Percentiles rank a stretch among this genome's conserved stretches.
Evolutionary conservation across 2,888 invertebrate genomes (phyloP).

Genomic region (Euproctis similis): DNA sequence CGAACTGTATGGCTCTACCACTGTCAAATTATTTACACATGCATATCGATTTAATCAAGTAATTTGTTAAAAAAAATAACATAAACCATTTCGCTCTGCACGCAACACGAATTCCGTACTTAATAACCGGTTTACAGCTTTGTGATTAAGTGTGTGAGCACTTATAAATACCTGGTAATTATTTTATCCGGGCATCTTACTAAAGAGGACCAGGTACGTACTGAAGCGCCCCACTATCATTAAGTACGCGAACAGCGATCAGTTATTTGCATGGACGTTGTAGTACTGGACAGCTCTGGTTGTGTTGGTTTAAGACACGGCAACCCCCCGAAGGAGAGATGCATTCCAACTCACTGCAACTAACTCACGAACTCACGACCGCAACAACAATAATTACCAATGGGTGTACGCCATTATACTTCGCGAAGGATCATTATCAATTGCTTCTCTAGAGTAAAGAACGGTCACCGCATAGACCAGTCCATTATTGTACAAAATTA

Average conservation of each 20-base stretch:
- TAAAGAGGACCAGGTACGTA: constrained; percentile 61
- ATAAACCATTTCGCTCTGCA: too few relatives aligned
- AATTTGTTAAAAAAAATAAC: too few relatives aligned
- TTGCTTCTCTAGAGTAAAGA: constrained; percentile 68
- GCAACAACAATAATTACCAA: constrained; percentile 76
- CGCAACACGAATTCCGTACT: constrained; percentile 38
- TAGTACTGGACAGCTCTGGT: constrained; percentile 35
- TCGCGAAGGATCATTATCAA: constrained; percentile 76
- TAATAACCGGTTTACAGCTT: constrained; percentile 51
- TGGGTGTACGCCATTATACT: constrained; percentile 76
- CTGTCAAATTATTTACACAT: constrained; percentile 39
- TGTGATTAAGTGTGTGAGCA: constrained; percentile 59
- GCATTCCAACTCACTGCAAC: constrained; percentile 71
- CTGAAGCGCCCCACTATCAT: constrained; percentile 66
- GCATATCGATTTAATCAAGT: constrained; percentile 48
- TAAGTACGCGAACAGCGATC: constrained; percentile 70
- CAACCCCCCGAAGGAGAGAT: constrained; percentile 77
- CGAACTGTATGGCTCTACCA: too few relatives aligned
- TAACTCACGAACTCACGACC: constrained; percentile 75
- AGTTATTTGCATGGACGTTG: constrained; percentile 68
- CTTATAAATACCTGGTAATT: constrained; percentile 70
- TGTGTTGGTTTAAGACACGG: constrained; percentile 70
- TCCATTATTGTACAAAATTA: constrained; percentile 71
- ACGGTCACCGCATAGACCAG: constrained; percentile 73
- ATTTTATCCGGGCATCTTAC: constrained; percentile 65